Conservation (phyloP, 1,140 invertebrate species). For the Dreissena rostriformis region DNA sequence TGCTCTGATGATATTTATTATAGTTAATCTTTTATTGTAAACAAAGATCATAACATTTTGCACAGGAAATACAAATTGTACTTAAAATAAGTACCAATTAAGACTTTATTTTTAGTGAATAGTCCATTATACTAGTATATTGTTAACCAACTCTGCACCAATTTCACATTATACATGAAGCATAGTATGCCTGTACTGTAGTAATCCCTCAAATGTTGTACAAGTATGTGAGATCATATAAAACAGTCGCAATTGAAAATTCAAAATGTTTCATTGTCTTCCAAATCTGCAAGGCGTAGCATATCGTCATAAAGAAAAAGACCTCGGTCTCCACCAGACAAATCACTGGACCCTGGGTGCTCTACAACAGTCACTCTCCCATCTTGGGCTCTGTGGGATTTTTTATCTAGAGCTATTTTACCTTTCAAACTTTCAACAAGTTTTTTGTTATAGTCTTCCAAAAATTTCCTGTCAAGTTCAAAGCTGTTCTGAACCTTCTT, state of each 20-base stretch:
- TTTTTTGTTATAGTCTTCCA: conserved; percentile 30
- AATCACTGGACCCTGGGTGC: neutral
- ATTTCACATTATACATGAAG: no score
- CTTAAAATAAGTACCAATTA: no score
- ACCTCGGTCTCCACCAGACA: neutral
- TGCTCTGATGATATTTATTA: no score
- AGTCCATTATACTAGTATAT: no score
- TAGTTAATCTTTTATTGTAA: no score
- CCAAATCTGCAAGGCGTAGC: conserved; percentile 18
- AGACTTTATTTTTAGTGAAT: no score
- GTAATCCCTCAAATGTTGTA: neutral
- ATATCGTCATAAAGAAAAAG: neutral
- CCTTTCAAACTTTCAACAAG: neutral
- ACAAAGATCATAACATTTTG: no score
- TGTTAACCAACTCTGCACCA: no score
- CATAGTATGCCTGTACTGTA: no score
- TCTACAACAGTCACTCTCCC: neutral
- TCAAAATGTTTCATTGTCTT: conserved; percentile 4
- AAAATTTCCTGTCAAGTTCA: conserved; percentile 26
- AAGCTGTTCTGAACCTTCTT: neutral
- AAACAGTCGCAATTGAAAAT: neutral
- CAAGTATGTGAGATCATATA: neutral
- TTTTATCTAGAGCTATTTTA: neutral
- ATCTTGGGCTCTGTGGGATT: neutral
- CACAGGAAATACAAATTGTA: no score